Conservation (phyloP, 2,888 invertebrate genomes). For the Mimas tiliae region DNA sequence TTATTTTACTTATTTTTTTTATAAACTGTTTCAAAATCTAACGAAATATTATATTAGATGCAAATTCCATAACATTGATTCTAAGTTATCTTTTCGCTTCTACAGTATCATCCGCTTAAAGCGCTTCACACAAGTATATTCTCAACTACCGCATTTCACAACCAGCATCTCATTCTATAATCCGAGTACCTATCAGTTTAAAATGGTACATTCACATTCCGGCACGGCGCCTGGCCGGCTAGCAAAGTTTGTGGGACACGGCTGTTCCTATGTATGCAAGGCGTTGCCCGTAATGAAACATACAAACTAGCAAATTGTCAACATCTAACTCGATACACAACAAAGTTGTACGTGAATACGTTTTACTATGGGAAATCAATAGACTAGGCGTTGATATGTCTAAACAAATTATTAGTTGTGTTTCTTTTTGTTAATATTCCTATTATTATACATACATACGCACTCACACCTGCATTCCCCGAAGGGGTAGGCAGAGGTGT, state of each 20-base stretch:
- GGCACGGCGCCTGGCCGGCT: slow-evolving; percentile 20
- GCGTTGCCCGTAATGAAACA: slow-evolving; percentile 11
- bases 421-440: not conserved
- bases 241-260: slow-evolving; percentile 16
- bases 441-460: no score
- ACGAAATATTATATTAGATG: no score
- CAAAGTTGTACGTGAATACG: not conserved
- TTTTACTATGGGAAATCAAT: slow-evolving; percentile 2
- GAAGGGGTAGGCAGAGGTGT: no score
- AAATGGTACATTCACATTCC: slow-evolving; percentile 24
- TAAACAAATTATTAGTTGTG: not conserved
- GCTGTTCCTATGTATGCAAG: slow-evolving; percentile 20
- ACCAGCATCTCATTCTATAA: not conserved
- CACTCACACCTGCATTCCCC: no score
- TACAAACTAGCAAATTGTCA: slow-evolving; percentile 6
- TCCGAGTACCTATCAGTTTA: slow-evolving; percentile 6
- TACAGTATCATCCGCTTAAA: not conserved
- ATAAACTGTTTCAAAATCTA: no score
- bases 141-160: not conserved
- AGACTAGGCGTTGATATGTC: not conserved
- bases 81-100: no score
- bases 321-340: not conserved
- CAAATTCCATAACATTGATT: no score
- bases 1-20: no score
- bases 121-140: slow-evolving; percentile 2